phyloP scores from a whole-genome alignment of 1,140 invertebrate species.

The Drosophila nigromelanica region DNA sequence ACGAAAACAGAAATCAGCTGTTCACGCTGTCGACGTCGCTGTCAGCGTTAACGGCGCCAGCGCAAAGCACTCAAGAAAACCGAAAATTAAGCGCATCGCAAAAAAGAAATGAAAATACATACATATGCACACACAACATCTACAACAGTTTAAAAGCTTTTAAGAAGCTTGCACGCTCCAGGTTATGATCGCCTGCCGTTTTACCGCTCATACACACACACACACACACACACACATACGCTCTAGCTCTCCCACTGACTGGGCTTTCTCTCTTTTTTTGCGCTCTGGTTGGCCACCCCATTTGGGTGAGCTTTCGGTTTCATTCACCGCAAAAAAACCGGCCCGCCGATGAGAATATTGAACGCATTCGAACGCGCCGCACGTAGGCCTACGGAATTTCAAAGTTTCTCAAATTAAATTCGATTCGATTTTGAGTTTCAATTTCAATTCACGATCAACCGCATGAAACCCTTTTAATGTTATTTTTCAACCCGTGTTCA shows the following conservation, averaged over 20 bases:
- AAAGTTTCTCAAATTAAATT: constrained; percentile 25
- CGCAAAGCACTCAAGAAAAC: constrained; percentile 34
- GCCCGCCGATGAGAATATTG: constrained; percentile 67
- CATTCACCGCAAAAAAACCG: constrained; percentile 76
- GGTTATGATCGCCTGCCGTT: constrained; percentile 39
- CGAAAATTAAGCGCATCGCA: constrained; percentile 32
- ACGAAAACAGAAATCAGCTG: constrained; percentile 76
- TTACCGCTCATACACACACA: constrained; percentile 3
- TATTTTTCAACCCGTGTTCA: constrained; percentile 56
- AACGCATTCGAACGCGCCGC: constrained; percentile 75
- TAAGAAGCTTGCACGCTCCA: constrained; percentile 68
- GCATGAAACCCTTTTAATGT: constrained; percentile 55
- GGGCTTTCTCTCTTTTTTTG: not conserved
- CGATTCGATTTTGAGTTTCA: constrained; percentile 13
- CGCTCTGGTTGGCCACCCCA: constrained; percentile 39
- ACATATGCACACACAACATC: constrained; percentile 11
- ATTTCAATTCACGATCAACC: constrained; percentile 21
- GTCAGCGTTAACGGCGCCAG: constrained; percentile 43
- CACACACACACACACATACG: constrained; percentile 1
- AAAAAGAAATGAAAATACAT: constrained; percentile 29
- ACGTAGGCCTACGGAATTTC: constrained; percentile 62
- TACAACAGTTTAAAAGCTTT: constrained; percentile 39
- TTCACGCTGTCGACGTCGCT: constrained; percentile 47
- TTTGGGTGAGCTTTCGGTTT: constrained; percentile 51
- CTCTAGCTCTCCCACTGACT: constrained; percentile 5